Evolutionary conservation across 2,113 vertebrate genomes (phyloP), one percentile per base, ranked within the genome.

Genomic region (Diphyllodes magnificus): DNA sequence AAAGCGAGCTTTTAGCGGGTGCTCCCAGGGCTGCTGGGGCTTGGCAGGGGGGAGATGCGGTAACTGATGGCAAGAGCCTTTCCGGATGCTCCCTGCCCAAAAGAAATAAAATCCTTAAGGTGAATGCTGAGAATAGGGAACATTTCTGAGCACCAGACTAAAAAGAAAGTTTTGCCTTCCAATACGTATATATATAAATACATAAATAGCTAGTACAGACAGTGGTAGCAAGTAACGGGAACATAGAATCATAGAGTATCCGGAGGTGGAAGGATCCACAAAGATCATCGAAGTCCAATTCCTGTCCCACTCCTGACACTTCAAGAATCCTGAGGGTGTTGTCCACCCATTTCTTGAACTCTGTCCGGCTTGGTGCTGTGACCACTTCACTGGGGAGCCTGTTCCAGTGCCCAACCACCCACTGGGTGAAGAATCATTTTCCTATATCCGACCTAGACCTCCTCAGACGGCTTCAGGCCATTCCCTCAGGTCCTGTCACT

Each of bases 1-100:
- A n/a, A 63, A 66, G 82, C 14, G 47, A 94, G 85, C 51, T 39
- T 45, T 59, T 70, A 7, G 47, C 42, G 13, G 17, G 40, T 23
- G 42, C 47, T 89, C 5, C 19, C 30, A 1, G 7, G 30, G 23
- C 47, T n/a, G 30, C 45, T 2, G 68, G 13, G 14, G 60, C 31
- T 40, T 14, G 63, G 7, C 9, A 2, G 3, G 17, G 17, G 12
- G 3, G 11, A 16, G 63, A 5, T 33, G 47, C 2, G 2, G 15
- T 51, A 20, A 54, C 12, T 9, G 12, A 1, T 7, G 33, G 22
- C 53, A 5, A 56, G 12, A 79, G 27, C 10, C 14, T 54, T 56
- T 24, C 8, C 1, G 1, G 19, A 4, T 24, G 33, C 11, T 9
- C 30, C 19, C 27, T 47, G 18, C 33, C 28, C 30, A 2, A 25